Base-by-base conservation (phyloP, 2,888 invertebrate genomes). In the Cephalotes varians region DNA sequence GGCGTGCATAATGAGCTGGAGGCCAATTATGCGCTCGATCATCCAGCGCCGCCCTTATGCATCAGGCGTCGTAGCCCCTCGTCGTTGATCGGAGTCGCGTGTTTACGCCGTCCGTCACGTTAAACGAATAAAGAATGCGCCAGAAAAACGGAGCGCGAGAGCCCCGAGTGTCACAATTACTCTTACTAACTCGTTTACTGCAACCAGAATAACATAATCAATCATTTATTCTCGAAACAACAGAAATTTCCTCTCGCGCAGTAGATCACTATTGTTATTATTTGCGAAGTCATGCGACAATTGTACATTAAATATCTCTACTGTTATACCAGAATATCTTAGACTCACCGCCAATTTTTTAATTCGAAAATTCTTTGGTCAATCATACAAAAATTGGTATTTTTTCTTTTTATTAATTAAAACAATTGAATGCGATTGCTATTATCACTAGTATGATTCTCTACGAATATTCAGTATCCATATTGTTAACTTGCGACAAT, bases 11-110 rank as follows among this genome's bases (percentile, higher is more conserved):
- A 81, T 79, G 81, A 82, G 81, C 82, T 65, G 62, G 34, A 73
- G 74, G 62, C 83, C 88, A 88, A 88, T 88, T 88, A 88, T 87
- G 76, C 81, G 71, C 72, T 72, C 74, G 80, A 84, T 82, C 86
- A 76, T 69, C 73, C 81, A 65, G 37, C 81, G 79, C 71, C 69
- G 7, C 47, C 58, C 44, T 79, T 71, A 71, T 79, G 21, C 77
- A 40, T 40, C 21, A 21, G 62, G 56, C 60, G 40, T 76, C 54
- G 18, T 54, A 64, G 6, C 40, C 49, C n/a, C 31, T 25, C 44
- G 49, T 37, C 54, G 44, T 25, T 40, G 49, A 64, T 81, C 71
- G 25, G 15, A 81, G 83, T 83, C 84, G 84, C 60, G 49, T 62
- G 21, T 74, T 74, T 37, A 49, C 15, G 12, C 34, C 34, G 47